These are phyloP conservation scores for Nomada hirtipes DNA, from an alignment of 2,888 invertebrate genomes.

Conservation along the genomic window DNA sequence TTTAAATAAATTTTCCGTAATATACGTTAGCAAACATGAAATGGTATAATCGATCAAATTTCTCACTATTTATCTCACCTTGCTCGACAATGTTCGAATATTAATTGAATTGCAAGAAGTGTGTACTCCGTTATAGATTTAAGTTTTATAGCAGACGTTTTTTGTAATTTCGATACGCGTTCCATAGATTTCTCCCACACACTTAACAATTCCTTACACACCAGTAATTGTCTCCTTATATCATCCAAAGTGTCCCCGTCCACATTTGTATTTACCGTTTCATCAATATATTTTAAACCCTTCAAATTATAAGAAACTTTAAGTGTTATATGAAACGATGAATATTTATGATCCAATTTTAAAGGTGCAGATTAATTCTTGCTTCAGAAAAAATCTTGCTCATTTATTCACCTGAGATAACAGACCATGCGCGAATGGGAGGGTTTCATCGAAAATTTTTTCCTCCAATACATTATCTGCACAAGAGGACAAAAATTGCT, in stretches of 20 bases:
- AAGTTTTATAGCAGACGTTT: slow-evolving; percentile 65
- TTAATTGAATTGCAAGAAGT: slow-evolving; percentile 67
- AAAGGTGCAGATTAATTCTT: neutral
- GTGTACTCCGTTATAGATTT: slow-evolving; percentile 69
- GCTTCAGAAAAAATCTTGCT: neutral
- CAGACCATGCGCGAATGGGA: slow-evolving; percentile 54
- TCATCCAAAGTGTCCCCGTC: slow-evolving; percentile 32
- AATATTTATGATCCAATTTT: neutral
- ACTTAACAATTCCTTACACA: slow-evolving; percentile 68
- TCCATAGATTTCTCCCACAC: slow-evolving; percentile 77
- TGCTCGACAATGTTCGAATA: slow-evolving; percentile 76
- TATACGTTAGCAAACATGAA: too few relatives aligned
- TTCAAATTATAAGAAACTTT: slow-evolving; percentile 36
- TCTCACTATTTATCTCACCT: slow-evolving; percentile 65
- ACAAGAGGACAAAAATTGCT: slow-evolving; percentile 43
- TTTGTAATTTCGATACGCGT: slow-evolving; percentile 65
- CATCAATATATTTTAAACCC: slow-evolving; percentile 61
- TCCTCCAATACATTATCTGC: slow-evolving; percentile 59
- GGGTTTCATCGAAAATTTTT: slow-evolving; percentile 62
- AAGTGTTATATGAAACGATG: neutral
- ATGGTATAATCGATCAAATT: neutral
- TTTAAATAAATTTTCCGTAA: too few relatives aligned
- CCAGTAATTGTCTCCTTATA: slow-evolving; percentile 59
- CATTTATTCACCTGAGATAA: slow-evolving; percentile 65
- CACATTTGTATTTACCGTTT: slow-evolving; percentile 13